Base-by-base conservation (phyloP, 2,797 vertebrate species). In the Craterocephalus amniculus region DNA sequence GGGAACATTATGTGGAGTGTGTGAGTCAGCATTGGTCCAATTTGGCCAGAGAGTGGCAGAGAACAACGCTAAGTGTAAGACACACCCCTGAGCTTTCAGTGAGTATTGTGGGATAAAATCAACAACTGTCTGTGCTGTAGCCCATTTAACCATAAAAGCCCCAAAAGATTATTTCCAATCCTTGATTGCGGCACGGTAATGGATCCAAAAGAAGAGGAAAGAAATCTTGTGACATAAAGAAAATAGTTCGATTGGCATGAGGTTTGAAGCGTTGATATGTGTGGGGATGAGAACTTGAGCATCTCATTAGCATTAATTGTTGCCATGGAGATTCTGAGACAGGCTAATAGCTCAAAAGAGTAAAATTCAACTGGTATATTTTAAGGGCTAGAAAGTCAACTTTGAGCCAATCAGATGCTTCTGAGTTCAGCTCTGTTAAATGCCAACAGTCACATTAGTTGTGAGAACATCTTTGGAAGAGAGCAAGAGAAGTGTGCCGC, bases 81-180 rank as follows among this genome's bases (percentile, higher is more conserved):
- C 81, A 74, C 62, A 73, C 38, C 61, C 76, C 35, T 63, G 24
- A 72, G 63, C 70, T 83, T 79, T 70, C 63, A 43, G 65, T 75
- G 68, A 38, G 9, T 76, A 67, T 70, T 73, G 64, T 70, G 66
- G 72, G 66, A 81, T 63, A 74, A 69, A 87, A 78, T 72, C 58
- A 75, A 36, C 57, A 68, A 79, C 38, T 43, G 26, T 65, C 51
- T 63, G 26, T 45, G 52, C 45, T 24, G 48, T 29, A 55, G 63
- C 36, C 26, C 61, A 26, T 43, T 78, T 74, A 70, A 62, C 66
- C n/a, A 3, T 68, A 57, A 72, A 79, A 16, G 57, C 54, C 26
- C 73, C 24, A 63, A 49, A 58, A 76, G 35, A 67, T 83, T 58
- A 74, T 70, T 72, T 87, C 69, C 55, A 58, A 64, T 57, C 61